Base-by-base conservation (phyloP, 2,888 invertebrate genomes). In the Drosophila sordidula region DNA sequence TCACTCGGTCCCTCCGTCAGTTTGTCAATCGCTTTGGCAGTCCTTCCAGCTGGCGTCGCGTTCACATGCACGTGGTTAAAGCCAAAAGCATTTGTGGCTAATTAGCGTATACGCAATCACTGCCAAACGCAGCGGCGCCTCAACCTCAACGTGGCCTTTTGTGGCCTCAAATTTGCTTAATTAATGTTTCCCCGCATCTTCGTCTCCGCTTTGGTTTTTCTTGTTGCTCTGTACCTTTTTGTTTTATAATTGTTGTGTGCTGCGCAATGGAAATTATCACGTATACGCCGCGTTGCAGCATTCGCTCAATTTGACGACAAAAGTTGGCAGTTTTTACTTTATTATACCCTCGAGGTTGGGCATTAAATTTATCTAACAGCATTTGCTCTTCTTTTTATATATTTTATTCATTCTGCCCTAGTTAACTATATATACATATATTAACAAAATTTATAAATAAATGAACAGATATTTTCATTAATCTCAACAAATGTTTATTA, bases 91-190 rank as follows among this genome's bases (percentile, higher is more conserved):
- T 50, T 63, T 62, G 63, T 52, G 44, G 64, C 58, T 75, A 86
- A 81, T 83, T 81, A 72, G 56, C 39, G 45, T 46, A 14, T 14
- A 12, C 51, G 64, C 78, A 83, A 83, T 86, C 78, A 83, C 39
- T 46, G 61, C 44, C 68, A 69, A 25, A 39, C 36, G 22, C 73
- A 59, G 34, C 45, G 39, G 12, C 26, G 25, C 47, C 11, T 14
- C 4, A 0, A 32, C n/a, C 4, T 11, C 12, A 2, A 9, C 4
- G 16, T 12, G 5, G n/a, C 22, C 29, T 46, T 54, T 36, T 9
- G 38, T 36, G 55, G 49, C 29, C 14, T 38, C 25, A 68, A 76
- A 67, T 70, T 75, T 65, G 39, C 45, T 49, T 74, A 78, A 86
- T 82, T 82, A 77, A 66, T 75, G 78, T 71, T 47, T 36, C 32